Base-by-base conservation (phyloP, 2,113 vertebrate species). In the Scartelaos histophorus region DNA sequence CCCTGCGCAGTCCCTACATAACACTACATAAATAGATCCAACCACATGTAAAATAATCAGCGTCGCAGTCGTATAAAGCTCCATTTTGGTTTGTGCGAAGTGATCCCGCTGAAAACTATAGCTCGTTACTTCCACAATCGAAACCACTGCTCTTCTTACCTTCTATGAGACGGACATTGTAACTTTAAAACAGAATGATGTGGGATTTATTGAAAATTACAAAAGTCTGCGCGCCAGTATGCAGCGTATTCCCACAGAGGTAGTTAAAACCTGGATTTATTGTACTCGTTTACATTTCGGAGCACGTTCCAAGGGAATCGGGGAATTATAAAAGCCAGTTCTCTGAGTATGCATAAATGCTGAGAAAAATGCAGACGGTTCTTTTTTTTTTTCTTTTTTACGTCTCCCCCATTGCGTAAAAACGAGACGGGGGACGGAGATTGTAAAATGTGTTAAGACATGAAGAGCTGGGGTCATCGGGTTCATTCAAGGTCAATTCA, bases 261-360 rank as follows among this genome's bases (percentile, higher is more conserved):
- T 78, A 75, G 87, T 93, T 89, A 92, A 90, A 90, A 81, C 17
- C 45, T 81, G 73, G 87, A 91, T 93, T 92, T 93, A 93, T 92
- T 87, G 80, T 80, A 61, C 89, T 92, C 83, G 83, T 92, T 93
- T 90, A 84, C 70, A 92, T 93, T 91, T 93, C 84, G 69, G 78
- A 85, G 87, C 79, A 67, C 88, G 90, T 93, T 92, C 85, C 89
- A 88, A 83, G 73, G 83, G 89, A 91, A 89, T 86, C 73, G 57
- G 83, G 90, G 85, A 89, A 90, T 90, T 90, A 85, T 90, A 85
- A 92, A 89, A 83, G 76, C 56, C 53, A 35, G 79, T 72, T 83
- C 76, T 88, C 83, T 83, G 9, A 75, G 83, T 81, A 76, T 88
- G 76, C 84, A 83, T 90, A 82, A 89, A 88, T 79, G 87, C 74